phyloP scores from a whole-genome alignment of 2,888 invertebrate genomes.

The Parnassius orleans region DNA sequence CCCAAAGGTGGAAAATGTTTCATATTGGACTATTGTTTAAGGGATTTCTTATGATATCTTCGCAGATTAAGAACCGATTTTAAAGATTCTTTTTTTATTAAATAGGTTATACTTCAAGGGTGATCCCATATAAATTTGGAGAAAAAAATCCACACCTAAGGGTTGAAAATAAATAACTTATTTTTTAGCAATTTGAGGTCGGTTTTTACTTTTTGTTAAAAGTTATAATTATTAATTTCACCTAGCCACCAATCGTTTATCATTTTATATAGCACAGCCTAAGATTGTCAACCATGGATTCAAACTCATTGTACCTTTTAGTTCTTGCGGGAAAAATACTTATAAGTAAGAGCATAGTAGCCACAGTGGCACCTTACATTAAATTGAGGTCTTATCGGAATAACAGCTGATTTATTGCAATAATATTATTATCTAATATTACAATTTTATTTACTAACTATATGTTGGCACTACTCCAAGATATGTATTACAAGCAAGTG shows the following conservation, averaged over 20 bases:
- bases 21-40: too few relatives aligned
- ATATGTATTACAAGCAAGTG: neutral
- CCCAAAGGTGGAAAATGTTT: too few relatives aligned
- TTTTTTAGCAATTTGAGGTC: too few relatives aligned
- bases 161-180: too few relatives aligned
- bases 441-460: slow-evolving; percentile 11
- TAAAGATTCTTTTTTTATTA: too few relatives aligned
- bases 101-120: too few relatives aligned
- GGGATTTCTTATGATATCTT: too few relatives aligned
- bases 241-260: neutral
- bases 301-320: slow-evolving; percentile 4
- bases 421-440: slow-evolving; percentile 7
- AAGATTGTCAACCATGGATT: neutral
- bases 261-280: neutral
- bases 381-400: slow-evolving; percentile 13
- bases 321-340: slow-evolving; percentile 6
- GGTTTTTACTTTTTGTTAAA: too few relatives aligned
- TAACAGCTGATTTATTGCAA: slow-evolving; percentile 14
- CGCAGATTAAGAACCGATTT: too few relatives aligned
- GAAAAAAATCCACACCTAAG: too few relatives aligned
- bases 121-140: too few relatives aligned
- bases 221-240: neutral
- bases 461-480: neutral
- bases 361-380: slow-evolving; percentile 57
- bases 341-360: slow-evolving; percentile 30